A percentile compares a stretch with the other conserved stretches of the same genome.
These are phyloP conservation scores for Dinothrombium tinctorium DNA, from an alignment of 1,140 invertebrate genomes.

Conservation along the genomic window DNA sequence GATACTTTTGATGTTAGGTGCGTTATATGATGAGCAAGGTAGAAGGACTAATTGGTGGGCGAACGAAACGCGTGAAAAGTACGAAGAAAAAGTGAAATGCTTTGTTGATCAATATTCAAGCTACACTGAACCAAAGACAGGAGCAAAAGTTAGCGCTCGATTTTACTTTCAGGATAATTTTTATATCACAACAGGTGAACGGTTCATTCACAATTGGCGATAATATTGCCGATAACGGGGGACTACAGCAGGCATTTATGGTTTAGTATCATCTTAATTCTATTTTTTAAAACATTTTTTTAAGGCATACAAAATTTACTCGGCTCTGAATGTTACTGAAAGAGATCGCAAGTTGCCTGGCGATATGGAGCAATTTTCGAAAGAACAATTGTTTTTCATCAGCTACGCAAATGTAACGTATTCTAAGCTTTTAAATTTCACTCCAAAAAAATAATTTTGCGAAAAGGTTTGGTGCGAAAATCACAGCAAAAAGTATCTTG, in stretches of 20 bases:
- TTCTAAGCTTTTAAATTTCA: background rate
- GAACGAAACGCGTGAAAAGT: too few relatives aligned
- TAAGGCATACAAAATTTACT: too few relatives aligned
- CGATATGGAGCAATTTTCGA: constrained; percentile 6
- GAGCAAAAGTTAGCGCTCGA: too few relatives aligned
- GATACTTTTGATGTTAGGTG: too few relatives aligned
- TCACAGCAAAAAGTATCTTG: constrained; percentile 10
- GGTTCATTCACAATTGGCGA: constrained; percentile 19
- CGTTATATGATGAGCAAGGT: too few relatives aligned
- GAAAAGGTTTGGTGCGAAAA: constrained; percentile 11
- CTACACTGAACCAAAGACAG: background rate
- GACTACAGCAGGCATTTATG: constrained; percentile 21
- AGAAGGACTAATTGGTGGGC: too few relatives aligned
- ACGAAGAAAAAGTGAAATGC: constrained; percentile 7
- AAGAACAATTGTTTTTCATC: constrained; percentile 14
- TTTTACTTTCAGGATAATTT: too few relatives aligned
- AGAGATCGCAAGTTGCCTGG: constrained; percentile 8
- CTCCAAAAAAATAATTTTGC: background rate
- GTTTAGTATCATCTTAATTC: constrained; percentile 6
- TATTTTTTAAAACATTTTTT: too few relatives aligned
- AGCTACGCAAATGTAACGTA: constrained; percentile 15
- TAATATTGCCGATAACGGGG: constrained; percentile 32
- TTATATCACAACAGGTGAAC: constrained; percentile 28
- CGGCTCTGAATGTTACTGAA: constrained; percentile 1
- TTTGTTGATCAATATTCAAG: constrained; percentile 9